Conservation (phyloP, 1,140 invertebrate genomes). For the Bombyx mandarina region DNA sequence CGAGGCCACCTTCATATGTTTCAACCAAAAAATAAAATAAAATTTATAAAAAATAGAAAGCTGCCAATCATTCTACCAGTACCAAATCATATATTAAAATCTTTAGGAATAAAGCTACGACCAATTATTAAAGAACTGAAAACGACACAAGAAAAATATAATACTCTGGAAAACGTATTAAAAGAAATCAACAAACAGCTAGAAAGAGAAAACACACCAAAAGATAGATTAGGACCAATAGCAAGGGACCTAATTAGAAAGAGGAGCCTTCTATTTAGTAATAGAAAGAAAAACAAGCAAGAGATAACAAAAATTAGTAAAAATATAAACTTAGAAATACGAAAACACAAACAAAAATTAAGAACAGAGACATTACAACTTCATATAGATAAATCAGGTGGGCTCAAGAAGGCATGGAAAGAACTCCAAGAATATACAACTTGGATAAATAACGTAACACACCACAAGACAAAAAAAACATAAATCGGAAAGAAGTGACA, state of each 20-base stretch:
- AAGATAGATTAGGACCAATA: conserved; percentile 19
- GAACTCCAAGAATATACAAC: conserved; percentile 7
- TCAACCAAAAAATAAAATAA: conserved; percentile 18
- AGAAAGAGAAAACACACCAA: conserved; percentile 5
- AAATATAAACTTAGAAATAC: conserved; percentile 17
- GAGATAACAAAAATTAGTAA: conserved; percentile 15
- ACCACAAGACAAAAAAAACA: conserved; percentile 7
- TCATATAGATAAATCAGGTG: conserved; percentile 8
- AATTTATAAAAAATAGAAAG: conserved; percentile 13
- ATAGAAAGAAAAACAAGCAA: conserved; percentile 15
- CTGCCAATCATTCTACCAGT: conserved; percentile 11
- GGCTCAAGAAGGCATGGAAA: conserved; percentile 10
- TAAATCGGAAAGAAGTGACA: conserved; percentile 9
- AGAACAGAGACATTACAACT: conserved; percentile 12
- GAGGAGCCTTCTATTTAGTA: conserved; percentile 11
- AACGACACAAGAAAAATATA: conserved; percentile 15
- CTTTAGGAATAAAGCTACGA: conserved; percentile 10
- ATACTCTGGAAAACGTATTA: conserved; percentile 17
- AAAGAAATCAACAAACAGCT: conserved; percentile 11
- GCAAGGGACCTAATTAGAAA: conserved; percentile 19
- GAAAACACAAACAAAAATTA: conserved; percentile 11
- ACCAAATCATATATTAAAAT: conserved; percentile 11
- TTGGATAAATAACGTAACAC: conserved; percentile 8
- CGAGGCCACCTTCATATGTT: conserved; percentile 15
- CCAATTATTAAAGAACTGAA: conserved; percentile 3